Conservation (phyloP, 1,140 invertebrate genomes). For the Holcopasites calliopsidis region DNA sequence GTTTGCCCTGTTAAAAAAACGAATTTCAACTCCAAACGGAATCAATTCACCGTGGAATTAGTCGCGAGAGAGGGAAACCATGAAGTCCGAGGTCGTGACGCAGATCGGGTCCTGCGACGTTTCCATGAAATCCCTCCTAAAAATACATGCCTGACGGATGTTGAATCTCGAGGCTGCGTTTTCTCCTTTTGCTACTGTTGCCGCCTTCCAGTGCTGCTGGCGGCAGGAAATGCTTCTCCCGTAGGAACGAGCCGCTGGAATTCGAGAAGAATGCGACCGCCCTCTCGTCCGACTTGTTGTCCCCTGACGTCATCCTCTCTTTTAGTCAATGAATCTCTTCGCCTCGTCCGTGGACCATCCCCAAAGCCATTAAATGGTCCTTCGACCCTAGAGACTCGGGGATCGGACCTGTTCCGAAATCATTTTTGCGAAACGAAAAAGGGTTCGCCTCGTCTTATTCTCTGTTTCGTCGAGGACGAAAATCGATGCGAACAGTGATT, state of each 20-base stretch:
- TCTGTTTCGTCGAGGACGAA: not conserved
- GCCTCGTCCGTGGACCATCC: conserved; percentile 11
- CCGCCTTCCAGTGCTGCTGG: conserved; percentile 30
- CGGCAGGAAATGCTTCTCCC: conserved; percentile 66
- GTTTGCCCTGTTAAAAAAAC: too few species aligned
- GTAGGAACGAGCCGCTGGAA: conserved; percentile 62
- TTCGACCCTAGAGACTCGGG: not conserved
- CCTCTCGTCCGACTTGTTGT: conserved; percentile 47
- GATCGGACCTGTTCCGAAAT: not conserved
- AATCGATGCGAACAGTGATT: conserved; percentile 14
- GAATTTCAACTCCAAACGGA: not conserved
- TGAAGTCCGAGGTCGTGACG: not conserved
- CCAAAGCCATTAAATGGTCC: conserved; percentile 42
- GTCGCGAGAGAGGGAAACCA: not conserved
- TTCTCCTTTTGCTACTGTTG: conserved; percentile 27
- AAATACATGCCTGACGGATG: conserved; percentile 54
- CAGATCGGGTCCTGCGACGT: conserved; percentile 14
- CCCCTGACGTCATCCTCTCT: conserved; percentile 63
- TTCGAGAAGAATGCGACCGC: conserved; percentile 65
- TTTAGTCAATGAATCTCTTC: conserved; percentile 64
- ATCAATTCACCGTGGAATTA: conserved; percentile 6
- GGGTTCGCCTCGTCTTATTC: too few species aligned
- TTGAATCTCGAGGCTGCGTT: conserved; percentile 34
- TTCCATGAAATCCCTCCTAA: conserved; percentile 54
- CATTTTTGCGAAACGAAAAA: not conserved